Conservation (phyloP, 2,888 invertebrate species). For the Sesia bembeciformis region DNA sequence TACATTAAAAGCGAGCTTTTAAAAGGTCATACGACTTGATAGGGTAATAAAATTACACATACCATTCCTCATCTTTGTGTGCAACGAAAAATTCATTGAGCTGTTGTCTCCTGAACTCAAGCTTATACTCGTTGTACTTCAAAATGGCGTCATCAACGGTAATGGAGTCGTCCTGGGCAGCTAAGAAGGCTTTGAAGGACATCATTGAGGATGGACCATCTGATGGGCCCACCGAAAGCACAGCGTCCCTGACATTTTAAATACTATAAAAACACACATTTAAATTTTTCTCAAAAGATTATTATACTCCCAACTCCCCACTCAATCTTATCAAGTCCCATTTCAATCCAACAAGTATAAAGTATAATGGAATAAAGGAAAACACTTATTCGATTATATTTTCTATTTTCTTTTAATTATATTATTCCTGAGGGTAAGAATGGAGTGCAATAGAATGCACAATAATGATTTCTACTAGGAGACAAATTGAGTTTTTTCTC, state of each 20-base stretch:
- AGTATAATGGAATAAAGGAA: background rate
- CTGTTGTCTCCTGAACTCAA: conserved; percentile 96
- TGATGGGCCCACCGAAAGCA: conserved; percentile 53
- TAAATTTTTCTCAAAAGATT: no score
- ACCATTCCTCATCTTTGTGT: conserved; percentile 99
- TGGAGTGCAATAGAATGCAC: no score
- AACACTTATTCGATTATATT: background rate
- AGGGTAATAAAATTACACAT: conserved; percentile 48
- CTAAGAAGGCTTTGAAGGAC: conserved; percentile 96
- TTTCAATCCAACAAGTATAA: background rate
- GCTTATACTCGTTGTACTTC: conserved; percentile 98
- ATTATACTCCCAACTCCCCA: no score
- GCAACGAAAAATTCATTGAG: conserved; percentile 98
- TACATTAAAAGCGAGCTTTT: no score
- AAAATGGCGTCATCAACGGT: conserved; percentile 97
- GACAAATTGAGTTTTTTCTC: no score
- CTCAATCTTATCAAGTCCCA: no score
- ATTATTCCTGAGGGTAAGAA: no score
- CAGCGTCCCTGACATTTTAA: conserved; percentile 58
- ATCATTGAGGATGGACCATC: conserved; percentile 95
- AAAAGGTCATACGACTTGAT: no score
- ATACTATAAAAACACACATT: background rate
- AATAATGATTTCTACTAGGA: no score
- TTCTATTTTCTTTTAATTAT: no score
- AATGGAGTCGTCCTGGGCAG: conserved; percentile 97